Evolutionary conservation across 2,113 vertebrate species (phyloP).

Genomic region (Trematocara macrostoma): DNA sequence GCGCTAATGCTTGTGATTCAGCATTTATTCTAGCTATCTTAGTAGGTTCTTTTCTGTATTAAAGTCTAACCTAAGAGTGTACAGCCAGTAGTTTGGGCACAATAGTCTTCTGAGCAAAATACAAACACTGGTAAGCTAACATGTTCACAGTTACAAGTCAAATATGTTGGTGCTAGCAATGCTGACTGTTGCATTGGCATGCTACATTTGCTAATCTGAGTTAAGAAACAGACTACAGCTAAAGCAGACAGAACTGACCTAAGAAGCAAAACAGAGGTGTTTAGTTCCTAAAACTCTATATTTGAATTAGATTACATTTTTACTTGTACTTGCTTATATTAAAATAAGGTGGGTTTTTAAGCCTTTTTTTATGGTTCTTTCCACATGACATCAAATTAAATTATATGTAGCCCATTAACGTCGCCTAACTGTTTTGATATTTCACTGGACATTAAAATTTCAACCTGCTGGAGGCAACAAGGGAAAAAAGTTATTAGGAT

Average conservation of each 20-base stretch:
- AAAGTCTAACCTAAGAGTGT: not conserved
- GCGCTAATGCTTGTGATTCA: not conserved
- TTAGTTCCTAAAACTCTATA: not conserved
- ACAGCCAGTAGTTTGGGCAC: not conserved
- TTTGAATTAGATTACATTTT: not conserved
- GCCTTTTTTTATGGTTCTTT: not conserved
- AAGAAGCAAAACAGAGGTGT: not conserved
- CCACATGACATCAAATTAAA: not conserved
- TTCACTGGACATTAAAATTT: not conserved
- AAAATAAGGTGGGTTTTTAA: not conserved
- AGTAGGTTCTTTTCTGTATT: not conserved
- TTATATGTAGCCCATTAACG: not conserved
- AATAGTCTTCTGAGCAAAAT: not conserved
- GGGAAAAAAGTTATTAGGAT: not conserved
- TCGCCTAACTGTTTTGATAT: not conserved
- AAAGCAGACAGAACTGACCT: not conserved
- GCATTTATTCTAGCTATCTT: fast-evolving
- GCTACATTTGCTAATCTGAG: not conserved
- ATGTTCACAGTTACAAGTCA: not conserved
- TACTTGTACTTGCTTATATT: not conserved
- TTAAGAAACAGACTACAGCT: not conserved
- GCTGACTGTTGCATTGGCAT: not conserved
- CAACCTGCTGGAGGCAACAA: not conserved
- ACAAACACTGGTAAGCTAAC: not conserved
- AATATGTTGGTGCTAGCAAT: not conserved